Conservation (phyloP, 2,888 invertebrate genomes). For the Sphinx pinastri region DNA sequence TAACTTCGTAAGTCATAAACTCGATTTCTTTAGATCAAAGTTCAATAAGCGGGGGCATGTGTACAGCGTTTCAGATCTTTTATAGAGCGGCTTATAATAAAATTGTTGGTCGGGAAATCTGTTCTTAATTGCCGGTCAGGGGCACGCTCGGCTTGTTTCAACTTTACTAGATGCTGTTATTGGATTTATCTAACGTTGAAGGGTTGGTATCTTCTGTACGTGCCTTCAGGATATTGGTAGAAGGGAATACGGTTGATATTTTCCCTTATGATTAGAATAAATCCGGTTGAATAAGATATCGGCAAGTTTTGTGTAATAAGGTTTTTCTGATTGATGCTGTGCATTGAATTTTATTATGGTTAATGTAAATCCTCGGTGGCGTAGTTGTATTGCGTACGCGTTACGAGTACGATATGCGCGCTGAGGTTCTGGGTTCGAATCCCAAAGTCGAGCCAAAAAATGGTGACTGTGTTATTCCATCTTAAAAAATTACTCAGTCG, state of each 20-base stretch:
- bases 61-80: constrained; percentile 26
- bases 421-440: no score
- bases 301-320: not conserved
- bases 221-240: constrained; percentile 1
- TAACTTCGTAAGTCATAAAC: constrained; percentile 15
- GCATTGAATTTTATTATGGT: no score
- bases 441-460: no score
- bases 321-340: no score
- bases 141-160: constrained; percentile 25
- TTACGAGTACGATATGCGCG: no score
- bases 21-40: constrained; percentile 9
- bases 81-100: constrained; percentile 28
- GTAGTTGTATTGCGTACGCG: no score
- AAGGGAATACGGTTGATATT: not conserved
- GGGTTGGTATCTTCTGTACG: constrained; percentile 12
- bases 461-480: no score
- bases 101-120: constrained; percentile 29
- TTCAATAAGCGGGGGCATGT: constrained; percentile 25
- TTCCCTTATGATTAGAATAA: not conserved
- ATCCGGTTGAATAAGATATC: no score
- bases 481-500: no score
- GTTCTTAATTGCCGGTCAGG: constrained; percentile 28
- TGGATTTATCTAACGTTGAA: constrained; percentile 27
- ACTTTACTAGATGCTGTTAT: constrained; percentile 28
- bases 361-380: no score